phyloP scores from a whole-genome alignment of 2,797 vertebrate species.

The Notamacropus eugenii region DNA sequence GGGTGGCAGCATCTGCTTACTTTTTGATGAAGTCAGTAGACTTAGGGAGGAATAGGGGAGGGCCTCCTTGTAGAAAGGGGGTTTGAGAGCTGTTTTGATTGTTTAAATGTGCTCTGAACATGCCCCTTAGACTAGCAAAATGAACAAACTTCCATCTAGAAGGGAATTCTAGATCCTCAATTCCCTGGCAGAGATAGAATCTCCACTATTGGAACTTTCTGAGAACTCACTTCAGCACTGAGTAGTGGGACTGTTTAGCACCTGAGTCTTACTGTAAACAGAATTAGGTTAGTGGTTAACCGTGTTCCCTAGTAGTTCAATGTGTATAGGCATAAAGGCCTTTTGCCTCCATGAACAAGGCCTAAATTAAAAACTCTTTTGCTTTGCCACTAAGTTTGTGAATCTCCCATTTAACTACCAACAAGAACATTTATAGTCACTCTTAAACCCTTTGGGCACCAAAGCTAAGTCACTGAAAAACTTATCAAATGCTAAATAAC shows the following conservation, averaged over 20 bases:
- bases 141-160: neutral
- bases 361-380: neutral
- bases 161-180: neutral
- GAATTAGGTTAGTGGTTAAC: neutral
- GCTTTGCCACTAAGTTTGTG: neutral
- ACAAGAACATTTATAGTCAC: neutral
- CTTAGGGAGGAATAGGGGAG: neutral
- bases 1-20: neutral
- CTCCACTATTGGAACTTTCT: neutral
- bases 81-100: neutral
- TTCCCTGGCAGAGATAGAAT: neutral
- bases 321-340: neutral
- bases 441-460: conserved; percentile 1
- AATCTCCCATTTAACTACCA: neutral
- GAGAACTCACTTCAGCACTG: neutral
- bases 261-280: neutral
- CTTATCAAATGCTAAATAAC: neutral
- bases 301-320: neutral
- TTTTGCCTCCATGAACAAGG: neutral
- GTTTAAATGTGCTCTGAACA: neutral
- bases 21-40: neutral
- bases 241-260: neutral
- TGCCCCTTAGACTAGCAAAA: neutral
- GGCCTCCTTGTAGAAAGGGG: neutral
- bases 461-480: neutral